Evolutionary conservation across 2,113 vertebrate genomes (phyloP).

Genomic region (Solea solea): DNA sequence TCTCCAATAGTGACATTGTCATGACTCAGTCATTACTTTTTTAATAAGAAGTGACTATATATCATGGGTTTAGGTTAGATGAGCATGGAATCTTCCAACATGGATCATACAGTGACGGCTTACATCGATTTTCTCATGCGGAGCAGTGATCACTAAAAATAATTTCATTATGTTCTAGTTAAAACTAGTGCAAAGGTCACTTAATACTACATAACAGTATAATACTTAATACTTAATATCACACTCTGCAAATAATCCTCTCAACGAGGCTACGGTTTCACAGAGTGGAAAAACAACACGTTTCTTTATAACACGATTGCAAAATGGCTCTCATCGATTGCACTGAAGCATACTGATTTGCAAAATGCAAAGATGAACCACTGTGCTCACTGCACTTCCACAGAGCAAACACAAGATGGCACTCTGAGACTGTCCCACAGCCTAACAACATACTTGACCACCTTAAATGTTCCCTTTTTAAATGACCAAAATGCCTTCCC

Average conservation of each 20-base stretch:
- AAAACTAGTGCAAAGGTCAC: not conserved
- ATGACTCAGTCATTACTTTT: conserved; percentile 23
- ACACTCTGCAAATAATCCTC: not conserved
- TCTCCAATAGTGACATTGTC: conserved; percentile 14
- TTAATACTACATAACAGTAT: too few relatives aligned
- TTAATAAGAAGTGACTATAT: conserved; percentile 19
- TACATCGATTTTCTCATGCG: not conserved
- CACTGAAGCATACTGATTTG: not conserved
- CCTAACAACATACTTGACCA: not conserved
- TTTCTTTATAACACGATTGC: too few relatives aligned
- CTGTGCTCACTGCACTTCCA: conserved; percentile 24
- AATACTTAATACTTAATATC: too few relatives aligned
- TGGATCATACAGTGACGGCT: not conserved
- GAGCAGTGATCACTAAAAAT: not conserved
- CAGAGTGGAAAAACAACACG: not conserved
- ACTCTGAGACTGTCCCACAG: conserved; percentile 4
- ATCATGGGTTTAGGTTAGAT: conserved; percentile 4
- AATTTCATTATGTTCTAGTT: not conserved
- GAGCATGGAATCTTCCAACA: not conserved
- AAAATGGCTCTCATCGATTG: not conserved
- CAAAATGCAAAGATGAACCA: not conserved
- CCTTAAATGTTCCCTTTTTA: not conserved
- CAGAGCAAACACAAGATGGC: conserved; percentile 64
- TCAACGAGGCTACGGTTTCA: not conserved
- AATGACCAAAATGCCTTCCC: not conserved